These are phyloP conservation scores for Psittacula echo DNA, from an alignment of 2,797 vertebrate species.

Conservation along the genomic window DNA sequence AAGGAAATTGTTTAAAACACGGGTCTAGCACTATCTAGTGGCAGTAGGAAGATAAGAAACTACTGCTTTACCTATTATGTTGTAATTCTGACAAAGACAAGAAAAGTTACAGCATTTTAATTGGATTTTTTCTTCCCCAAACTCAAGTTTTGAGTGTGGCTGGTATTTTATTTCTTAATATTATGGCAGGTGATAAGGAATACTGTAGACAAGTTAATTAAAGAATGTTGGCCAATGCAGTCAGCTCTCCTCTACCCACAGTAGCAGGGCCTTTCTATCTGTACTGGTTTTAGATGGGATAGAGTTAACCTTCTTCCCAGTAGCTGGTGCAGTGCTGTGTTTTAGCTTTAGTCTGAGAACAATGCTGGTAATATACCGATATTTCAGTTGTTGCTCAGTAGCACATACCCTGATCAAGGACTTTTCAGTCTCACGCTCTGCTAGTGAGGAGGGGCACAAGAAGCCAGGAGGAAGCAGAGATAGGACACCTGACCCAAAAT, in stretches of 20 bases:
- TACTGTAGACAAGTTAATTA: neutral
- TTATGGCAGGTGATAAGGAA: neutral
- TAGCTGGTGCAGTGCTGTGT: neutral
- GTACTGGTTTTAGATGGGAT: neutral
- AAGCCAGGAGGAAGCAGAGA: neutral
- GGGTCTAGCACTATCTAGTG: conserved; percentile 58
- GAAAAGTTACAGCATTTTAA: neutral
- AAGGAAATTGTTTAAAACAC: conserved; percentile 21
- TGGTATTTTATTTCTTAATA: neutral
- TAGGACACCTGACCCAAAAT: neutral
- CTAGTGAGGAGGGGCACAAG: neutral
- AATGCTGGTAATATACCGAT: neutral
- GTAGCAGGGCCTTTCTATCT: neutral
- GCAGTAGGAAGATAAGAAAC: neutral
- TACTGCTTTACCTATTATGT: neutral
- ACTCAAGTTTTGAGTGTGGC: neutral
- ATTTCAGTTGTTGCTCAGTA: neutral
- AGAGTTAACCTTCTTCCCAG: neutral
- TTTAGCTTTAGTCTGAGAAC: neutral
- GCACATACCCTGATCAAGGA: neutral
- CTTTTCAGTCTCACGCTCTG: neutral
- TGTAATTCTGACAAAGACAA: neutral
- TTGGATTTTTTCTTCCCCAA: neutral
- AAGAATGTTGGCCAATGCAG: neutral
- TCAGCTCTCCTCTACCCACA: neutral